These are phyloP conservation scores for Andrena fulva DNA, from an alignment of 2,888 invertebrate species.

Conservation along the genomic window DNA sequence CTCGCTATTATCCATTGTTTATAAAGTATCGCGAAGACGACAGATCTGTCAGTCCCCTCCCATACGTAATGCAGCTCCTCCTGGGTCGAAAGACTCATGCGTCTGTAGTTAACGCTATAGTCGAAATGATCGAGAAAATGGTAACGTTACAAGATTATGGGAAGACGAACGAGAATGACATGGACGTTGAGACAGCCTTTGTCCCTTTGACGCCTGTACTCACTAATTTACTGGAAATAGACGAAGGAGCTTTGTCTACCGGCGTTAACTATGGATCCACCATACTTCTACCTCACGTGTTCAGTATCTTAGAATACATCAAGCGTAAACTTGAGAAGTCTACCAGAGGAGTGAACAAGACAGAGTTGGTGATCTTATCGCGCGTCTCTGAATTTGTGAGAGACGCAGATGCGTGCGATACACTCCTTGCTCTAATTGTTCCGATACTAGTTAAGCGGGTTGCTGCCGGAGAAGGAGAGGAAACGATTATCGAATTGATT, in stretches of 20 bases:
- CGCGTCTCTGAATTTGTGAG: constrained; percentile 91
- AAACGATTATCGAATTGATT: constrained; percentile 89
- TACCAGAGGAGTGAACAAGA: constrained; percentile 87
- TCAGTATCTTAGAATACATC: constrained; percentile 89
- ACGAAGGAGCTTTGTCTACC: constrained; percentile 74
- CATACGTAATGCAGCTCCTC: constrained; percentile 90
- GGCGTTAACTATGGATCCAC: constrained; percentile 90
- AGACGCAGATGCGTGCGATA: constrained; percentile 89
- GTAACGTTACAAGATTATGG: constrained; percentile 89
- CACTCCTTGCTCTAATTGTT: constrained; percentile 89
- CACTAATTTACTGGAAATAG: constrained; percentile 71
- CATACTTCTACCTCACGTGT: constrained; percentile 91
- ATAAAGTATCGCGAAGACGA: constrained; percentile 87
- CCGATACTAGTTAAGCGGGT: constrained; percentile 90
- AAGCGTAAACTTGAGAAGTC: constrained; percentile 88
- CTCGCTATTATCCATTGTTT: constrained; percentile 91
- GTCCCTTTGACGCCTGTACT: constrained; percentile 67
- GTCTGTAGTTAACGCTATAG: constrained; percentile 89
- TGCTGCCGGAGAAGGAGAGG: constrained; percentile 87
- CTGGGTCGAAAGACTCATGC: constrained; percentile 88
- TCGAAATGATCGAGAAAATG: constrained; percentile 91
- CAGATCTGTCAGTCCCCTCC: constrained; percentile 86
- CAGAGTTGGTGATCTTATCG: constrained; percentile 91
- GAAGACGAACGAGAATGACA: constrained; percentile 84
- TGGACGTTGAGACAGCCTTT: constrained; percentile 73